These are phyloP conservation scores for Biston betularia DNA, from an alignment of 2,888 invertebrate species.

Conservation along the genomic window DNA sequence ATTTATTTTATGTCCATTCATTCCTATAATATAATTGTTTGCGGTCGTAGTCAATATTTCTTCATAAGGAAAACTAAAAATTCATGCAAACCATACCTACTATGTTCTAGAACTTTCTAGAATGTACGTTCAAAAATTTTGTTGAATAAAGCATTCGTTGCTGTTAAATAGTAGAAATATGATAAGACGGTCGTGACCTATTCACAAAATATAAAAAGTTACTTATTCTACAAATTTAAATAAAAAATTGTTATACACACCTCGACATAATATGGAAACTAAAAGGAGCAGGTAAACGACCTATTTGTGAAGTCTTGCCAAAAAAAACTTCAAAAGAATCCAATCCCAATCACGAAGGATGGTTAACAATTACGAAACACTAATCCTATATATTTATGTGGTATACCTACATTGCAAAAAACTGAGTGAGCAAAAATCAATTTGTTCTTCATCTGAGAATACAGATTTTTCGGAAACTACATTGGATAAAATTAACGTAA, in stretches of 20 bases:
- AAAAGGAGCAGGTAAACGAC: conserved; percentile 15
- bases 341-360: not conserved
- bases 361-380: not conserved
- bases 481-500: no score
- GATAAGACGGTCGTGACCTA: not conserved
- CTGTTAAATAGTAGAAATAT: not conserved
- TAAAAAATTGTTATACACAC: not conserved
- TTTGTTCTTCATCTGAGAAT: no score
- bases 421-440: no score
- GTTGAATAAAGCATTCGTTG: no score
- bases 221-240: not conserved
- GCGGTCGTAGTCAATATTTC: not conserved
- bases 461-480: no score
- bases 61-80: conserved; percentile 1
- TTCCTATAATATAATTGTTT: not conserved
- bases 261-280: not conserved
- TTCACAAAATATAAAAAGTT: conserved; percentile 5
- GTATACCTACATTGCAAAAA: no score
- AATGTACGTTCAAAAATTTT: no score
- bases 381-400: not conserved
- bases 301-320: conserved; percentile 1
- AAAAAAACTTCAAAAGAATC: not conserved
- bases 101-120: no score
- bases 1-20: not conserved
- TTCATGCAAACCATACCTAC: not conserved